phyloP scores from a whole-genome alignment of 1,140 invertebrate species.

The Diorhabda carinulata region DNA sequence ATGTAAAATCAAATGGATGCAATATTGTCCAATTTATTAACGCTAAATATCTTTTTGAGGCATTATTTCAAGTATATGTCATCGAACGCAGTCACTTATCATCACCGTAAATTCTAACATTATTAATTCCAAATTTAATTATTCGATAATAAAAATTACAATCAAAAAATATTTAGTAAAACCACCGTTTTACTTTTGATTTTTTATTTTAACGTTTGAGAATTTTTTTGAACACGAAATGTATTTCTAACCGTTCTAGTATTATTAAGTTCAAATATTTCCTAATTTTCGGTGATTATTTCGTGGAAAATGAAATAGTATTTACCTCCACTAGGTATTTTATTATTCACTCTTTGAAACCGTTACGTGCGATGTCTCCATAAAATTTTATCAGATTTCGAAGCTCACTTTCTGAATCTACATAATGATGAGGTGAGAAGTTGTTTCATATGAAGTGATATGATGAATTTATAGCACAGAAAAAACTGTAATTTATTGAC shows the following conservation, averaged over 20 bases:
- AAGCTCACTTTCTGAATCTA: conserved; percentile 2
- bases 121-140: too few relatives aligned
- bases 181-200: too few relatives aligned
- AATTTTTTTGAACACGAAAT: neutral
- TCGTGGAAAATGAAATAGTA: neutral
- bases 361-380: neutral
- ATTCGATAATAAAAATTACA: too few relatives aligned
- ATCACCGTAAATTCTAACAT: too few relatives aligned
- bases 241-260: neutral
- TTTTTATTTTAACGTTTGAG: too few relatives aligned
- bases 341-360: neutral
- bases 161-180: too few relatives aligned
- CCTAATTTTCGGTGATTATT: neutral
- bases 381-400: neutral
- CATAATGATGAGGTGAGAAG: neutral
- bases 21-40: too few relatives aligned
- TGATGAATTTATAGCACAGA: neutral
- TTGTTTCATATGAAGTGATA: neutral
- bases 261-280: neutral
- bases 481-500: too few relatives aligned
- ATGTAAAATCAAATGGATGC: too few relatives aligned
- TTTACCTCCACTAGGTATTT: conserved; percentile 2
- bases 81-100: too few relatives aligned
- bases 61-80: too few relatives aligned
- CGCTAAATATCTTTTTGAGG: too few relatives aligned